These are phyloP conservation scores for Drosophila kokeensis DNA, from an alignment of 2,888 invertebrate species.

Conservation along the genomic window DNA sequence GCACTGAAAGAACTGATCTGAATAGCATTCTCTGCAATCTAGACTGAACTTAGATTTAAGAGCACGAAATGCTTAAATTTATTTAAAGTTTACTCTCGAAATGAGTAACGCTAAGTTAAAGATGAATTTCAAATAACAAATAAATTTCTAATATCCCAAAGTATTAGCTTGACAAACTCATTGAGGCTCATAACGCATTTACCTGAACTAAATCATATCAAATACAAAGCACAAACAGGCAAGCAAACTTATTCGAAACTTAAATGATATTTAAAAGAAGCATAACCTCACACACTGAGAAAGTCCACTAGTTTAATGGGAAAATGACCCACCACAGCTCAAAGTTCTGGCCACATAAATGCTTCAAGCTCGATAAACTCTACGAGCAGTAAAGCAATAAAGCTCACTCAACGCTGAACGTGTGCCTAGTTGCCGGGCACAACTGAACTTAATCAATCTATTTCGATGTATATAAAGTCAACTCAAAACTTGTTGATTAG, in stretches of 20 bases:
- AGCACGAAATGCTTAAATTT: background rate
- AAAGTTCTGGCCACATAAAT: background rate
- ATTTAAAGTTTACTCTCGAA: background rate
- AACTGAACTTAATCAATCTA: background rate
- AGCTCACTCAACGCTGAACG: slow-evolving; percentile 3
- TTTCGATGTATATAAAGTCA: background rate
- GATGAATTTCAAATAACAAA: background rate
- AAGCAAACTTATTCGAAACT: background rate
- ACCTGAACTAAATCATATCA: background rate
- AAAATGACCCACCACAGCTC: background rate
- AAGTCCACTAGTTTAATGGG: background rate
- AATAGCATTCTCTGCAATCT: background rate
- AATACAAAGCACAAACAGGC: background rate
- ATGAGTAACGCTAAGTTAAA: background rate
- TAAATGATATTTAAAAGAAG: background rate
- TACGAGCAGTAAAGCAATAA: slow-evolving; percentile 5
- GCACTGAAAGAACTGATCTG: background rate
- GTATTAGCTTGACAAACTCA: background rate
- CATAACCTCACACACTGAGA: background rate
- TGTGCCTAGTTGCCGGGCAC: background rate
- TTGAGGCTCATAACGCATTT: background rate
- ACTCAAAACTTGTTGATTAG: slow-evolving; percentile 40
- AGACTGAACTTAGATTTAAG: background rate
- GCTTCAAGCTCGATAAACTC: background rate
- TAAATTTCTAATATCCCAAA: background rate